A percentile compares a stretch with the other conserved stretches of the same genome.
phyloP scores from a whole-genome alignment of 2,797 vertebrate genomes.

The Erethizon dorsatum region DNA sequence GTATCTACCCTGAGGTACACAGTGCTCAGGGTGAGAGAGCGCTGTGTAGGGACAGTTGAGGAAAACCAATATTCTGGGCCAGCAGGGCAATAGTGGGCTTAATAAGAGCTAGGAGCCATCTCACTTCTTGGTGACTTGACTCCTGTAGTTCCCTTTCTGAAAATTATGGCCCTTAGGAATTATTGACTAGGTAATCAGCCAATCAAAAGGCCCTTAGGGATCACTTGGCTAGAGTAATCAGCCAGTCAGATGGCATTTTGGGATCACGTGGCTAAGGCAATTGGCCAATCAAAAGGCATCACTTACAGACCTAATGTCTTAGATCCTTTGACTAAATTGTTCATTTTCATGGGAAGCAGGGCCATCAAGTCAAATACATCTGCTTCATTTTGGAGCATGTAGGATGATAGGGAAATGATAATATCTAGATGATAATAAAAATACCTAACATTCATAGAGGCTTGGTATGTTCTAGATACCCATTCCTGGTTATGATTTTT shows the following conservation, averaged over 20 bases:
- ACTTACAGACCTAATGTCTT: background rate
- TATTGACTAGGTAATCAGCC: background rate
- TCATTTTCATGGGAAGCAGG: background rate
- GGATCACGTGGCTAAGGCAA: background rate
- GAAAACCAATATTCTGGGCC: background rate
- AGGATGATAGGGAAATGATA: background rate
- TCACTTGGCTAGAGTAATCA: background rate
- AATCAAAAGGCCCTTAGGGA: background rate
- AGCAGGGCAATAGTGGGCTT: background rate
- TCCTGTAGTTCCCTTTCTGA: background rate
- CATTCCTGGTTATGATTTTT: background rate
- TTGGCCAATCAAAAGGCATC: background rate
- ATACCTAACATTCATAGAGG: background rate
- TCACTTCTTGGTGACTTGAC: background rate
- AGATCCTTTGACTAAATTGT: background rate
- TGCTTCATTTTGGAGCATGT: background rate
- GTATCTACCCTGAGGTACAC: background rate
- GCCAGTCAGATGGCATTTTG: background rate
- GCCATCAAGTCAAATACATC: background rate
- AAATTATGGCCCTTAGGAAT: background rate
- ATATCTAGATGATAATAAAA: conserved; percentile 24
- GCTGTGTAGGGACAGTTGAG: background rate
- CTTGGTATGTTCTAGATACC: background rate
- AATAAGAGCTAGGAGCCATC: background rate
- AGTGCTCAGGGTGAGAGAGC: background rate